Base-by-base conservation (phyloP, 2,888 invertebrate genomes). In the Druceiella hillmani region DNA sequence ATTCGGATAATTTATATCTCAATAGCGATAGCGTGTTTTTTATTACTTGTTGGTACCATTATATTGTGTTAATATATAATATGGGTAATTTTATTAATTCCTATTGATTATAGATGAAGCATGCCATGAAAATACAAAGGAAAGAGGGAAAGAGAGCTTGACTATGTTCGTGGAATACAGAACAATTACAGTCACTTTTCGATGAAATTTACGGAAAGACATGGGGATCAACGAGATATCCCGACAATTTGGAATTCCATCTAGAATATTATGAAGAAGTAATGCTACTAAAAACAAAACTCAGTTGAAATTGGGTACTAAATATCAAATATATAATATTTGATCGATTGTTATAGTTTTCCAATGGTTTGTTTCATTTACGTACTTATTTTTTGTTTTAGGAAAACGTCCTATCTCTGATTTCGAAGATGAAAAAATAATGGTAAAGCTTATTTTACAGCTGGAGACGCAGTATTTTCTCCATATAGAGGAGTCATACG, bases 401-500 rank as follows among this genome's bases (percentile, higher is more conserved):
- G 32, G 32, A 28, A 34, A 40, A 36, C 31, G 32, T 22, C 30
- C 39, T 17, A 28, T 32, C 14, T 26, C 40, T 10, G 47, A 41
- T 13, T 36, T 35, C 26, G 47, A 41, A 17, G 31, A 43, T 33
- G 38, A 47, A 36, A 43, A 41, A 30, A 35, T 40, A 35, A 28
- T 50, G 14, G 41, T 43, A 12, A 26, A n/a, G n/a, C 50, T 49
- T 32, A 48, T 46, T 30, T 31, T 36, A 43, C 47, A 44, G 25
- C 33, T 50, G 41, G 36, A 45, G 31, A 41, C 27, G 35, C 38
- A 24, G 52, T 46, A 22, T 52, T 52, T 36, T 36, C 45, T 14
- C 38, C 40, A 15, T 52, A 53, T n/a, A n/a, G n/a, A n/a, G n/a
- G n/a, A n/a, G n/a, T n/a, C n/a, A n/a, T n/a, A n/a, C n/a, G n/a